A percentile compares a stretch with the other conserved stretches of the same genome.
These are phyloP conservation scores for Notodonta dromedarius DNA, from an alignment of 2,888 invertebrate genomes.

Conservation along the genomic window DNA sequence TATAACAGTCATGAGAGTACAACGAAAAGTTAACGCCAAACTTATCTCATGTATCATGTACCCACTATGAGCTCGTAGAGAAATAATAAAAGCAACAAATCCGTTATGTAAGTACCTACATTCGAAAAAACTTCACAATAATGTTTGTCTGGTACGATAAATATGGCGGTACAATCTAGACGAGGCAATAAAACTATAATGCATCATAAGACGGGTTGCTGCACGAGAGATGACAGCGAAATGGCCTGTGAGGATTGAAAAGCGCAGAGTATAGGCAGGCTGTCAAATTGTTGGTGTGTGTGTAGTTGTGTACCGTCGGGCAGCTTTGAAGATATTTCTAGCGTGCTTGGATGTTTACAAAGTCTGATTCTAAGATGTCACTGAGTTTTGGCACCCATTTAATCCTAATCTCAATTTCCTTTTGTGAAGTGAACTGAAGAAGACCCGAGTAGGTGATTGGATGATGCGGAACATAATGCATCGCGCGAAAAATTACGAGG, in stretches of 20 bases:
- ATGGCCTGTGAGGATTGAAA: background rate
- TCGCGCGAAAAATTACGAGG: too few species aligned
- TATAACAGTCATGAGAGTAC: background rate
- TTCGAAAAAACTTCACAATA: background rate
- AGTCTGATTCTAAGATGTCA: background rate
- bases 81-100: background rate
- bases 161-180: background rate
- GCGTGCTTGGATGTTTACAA: background rate
- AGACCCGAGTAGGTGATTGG: too few species aligned
- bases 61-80: background rate
- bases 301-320: too few species aligned
- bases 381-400: background rate
- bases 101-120: background rate
- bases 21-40: background rate
- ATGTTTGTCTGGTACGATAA: background rate
- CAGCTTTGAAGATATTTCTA: background rate
- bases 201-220: constrained; percentile 1
- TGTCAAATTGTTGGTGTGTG: background rate
- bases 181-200: background rate
- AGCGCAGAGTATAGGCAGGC: background rate
- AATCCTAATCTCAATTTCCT: too few species aligned
- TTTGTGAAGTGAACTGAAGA: too few species aligned
- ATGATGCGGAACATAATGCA: too few species aligned
- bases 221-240: background rate
- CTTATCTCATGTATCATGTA: background rate